Evolutionary conservation across 1,140 invertebrate genomes (phyloP).

Genomic region (Yoshiicerus persimilis): DNA sequence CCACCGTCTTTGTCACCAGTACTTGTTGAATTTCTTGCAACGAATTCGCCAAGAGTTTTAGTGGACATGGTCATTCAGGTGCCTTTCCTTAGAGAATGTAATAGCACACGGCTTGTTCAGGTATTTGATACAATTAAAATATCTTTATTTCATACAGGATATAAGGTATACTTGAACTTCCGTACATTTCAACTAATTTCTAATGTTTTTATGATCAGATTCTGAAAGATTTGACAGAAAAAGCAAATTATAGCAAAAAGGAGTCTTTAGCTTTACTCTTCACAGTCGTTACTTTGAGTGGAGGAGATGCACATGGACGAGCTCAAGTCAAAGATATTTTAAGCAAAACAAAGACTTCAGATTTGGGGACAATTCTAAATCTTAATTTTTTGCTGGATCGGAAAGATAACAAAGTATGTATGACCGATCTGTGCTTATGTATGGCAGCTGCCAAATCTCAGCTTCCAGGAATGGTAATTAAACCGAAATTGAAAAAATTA

Average conservation of each 20-base stretch:
- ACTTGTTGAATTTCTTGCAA: constrained; percentile 42
- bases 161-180: not conserved
- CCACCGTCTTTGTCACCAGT: constrained; percentile 35
- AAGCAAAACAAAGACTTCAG: not conserved
- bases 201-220: constrained; percentile 24
- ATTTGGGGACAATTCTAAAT: constrained; percentile 13
- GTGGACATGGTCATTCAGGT: constrained; percentile 39
- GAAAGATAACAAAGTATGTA: not conserved
- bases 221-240: constrained; percentile 31
- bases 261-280: constrained; percentile 36
- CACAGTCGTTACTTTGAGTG: constrained; percentile 34
- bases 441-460: constrained; percentile 28
- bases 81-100: constrained; percentile 43
- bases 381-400: constrained; percentile 13
- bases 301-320: constrained; percentile 28
- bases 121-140: not conserved
- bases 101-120: constrained; percentile 27
- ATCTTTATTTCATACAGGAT: not conserved
- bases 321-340: constrained; percentile 35
- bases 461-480: constrained; percentile 30
- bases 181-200: too few relatives aligned
- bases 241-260: constrained; percentile 1
- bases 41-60: constrained; percentile 23
- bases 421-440: constrained; percentile 43
- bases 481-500: not conserved